Evolutionary conservation across 2,113 vertebrate genomes (phyloP).

Genomic region (Phoxinus phoxinus): DNA sequence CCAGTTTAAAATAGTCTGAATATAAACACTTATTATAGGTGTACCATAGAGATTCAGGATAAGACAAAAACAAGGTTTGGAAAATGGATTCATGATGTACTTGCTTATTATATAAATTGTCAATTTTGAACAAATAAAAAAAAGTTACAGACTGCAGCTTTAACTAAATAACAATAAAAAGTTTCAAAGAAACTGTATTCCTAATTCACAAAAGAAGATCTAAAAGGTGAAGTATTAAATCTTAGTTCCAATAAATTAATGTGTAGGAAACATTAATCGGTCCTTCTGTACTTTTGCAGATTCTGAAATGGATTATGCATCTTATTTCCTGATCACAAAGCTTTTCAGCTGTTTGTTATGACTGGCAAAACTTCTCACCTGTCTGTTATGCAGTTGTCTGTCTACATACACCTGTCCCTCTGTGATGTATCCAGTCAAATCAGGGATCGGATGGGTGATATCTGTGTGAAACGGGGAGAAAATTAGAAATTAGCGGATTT

Average conservation of each 20-base stretch:
- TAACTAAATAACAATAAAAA: too few species aligned
- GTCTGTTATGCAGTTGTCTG: conserved; percentile 84
- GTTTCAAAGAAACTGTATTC: background rate
- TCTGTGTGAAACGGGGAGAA: conserved; percentile 64
- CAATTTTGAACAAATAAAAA: too few species aligned
- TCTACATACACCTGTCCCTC: conserved; percentile 84
- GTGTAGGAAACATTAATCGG: background rate
- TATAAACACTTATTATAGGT: too few species aligned
- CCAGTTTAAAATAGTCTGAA: too few species aligned
- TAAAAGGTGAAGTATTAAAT: background rate
- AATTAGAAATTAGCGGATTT: conserved; percentile 4
- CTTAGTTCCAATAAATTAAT: background rate
- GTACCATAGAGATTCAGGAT: too few species aligned
- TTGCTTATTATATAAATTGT: too few species aligned
- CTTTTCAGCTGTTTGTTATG: background rate
- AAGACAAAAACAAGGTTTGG: too few species aligned
- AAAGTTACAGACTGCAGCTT: too few species aligned
- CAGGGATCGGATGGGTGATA: conserved; percentile 84
- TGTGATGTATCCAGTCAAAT: conserved; percentile 84
- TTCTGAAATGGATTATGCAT: background rate
- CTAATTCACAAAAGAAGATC: background rate
- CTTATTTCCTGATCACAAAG: background rate
- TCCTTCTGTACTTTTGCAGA: background rate
- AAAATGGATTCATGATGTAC: too few species aligned
- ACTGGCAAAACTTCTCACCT: conserved; percentile 67